Evolutionary conservation across 2,113 vertebrate species (phyloP).

Genomic region (Aphyosemion australe): DNA sequence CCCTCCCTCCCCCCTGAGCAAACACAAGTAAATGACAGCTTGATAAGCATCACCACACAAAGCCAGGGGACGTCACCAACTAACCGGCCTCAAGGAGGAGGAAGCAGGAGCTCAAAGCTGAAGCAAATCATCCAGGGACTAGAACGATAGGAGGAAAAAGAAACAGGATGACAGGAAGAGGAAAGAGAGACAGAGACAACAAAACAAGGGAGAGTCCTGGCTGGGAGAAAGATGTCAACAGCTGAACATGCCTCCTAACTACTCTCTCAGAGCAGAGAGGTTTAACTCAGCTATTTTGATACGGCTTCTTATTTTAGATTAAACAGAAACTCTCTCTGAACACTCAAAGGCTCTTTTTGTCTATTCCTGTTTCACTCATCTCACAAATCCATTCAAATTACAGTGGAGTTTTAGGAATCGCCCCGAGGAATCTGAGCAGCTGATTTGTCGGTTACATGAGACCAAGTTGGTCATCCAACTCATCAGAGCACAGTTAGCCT

Average conservation of each 20-base stretch:
- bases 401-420: not conserved
- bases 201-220: constrained; percentile 20
- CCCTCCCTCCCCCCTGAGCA: constrained; percentile 16
- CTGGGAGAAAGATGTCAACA: constrained; percentile 62
- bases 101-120: constrained; percentile 27
- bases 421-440: constrained; percentile 4
- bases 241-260: constrained; percentile 68
- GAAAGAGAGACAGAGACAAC: constrained; percentile 19
- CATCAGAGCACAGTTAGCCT: no score
- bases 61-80: constrained; percentile 2
- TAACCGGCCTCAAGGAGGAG: constrained; percentile 9
- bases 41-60: constrained; percentile 44
- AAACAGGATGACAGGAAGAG: constrained; percentile 18
- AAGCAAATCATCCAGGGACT: constrained; percentile 7
- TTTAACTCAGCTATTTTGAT: constrained; percentile 72
- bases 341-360: constrained; percentile 45
- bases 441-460: not conserved
- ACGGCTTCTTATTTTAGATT: constrained; percentile 64
- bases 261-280: constrained; percentile 51
- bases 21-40: constrained; percentile 49
- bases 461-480: not conserved
- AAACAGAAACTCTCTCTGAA: constrained; percentile 20
- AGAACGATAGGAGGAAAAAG: constrained; percentile 1
- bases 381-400: constrained; percentile 16
- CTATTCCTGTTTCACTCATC: constrained; percentile 41